phyloP scores from a whole-genome alignment of 30 jellyfish, hydroid and myxozoan species.

The Morbakka virulenta region DNA sequence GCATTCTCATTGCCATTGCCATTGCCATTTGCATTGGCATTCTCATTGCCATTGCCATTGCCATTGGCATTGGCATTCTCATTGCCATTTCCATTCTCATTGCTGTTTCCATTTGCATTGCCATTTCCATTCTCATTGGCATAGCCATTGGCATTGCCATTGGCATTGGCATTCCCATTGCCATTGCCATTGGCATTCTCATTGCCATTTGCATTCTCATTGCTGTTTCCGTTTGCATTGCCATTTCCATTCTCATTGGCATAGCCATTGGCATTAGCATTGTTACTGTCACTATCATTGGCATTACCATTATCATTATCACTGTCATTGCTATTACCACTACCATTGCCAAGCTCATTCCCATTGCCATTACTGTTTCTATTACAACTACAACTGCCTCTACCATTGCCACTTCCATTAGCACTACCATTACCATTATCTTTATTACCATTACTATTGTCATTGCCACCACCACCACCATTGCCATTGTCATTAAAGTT shows the following conservation, averaged over 20 bases:
- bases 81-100: not conserved
- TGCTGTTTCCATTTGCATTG: not conserved
- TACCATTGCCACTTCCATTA: conserved; percentile 25
- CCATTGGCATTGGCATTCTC: not conserved
- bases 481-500: not conserved
- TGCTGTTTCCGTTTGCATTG: not conserved
- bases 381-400: not conserved
- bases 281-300: conserved; percentile 13
- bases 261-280: not conserved
- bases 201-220: conserved; percentile 1
- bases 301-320: conserved; percentile 12
- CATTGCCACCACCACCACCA: not conserved
- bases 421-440: conserved; percentile 9
- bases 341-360: not conserved
- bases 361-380: not conserved
- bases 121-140: conserved; percentile 34
- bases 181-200: conserved; percentile 12
- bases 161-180: conserved; percentile 19
- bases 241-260: conserved; percentile 1
- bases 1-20: too few relatives aligned
- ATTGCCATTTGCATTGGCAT: conserved; percentile 22
- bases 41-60: conserved; percentile 14
- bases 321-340: not conserved
- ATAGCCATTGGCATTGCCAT: conserved; percentile 35
- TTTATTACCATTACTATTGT: not conserved